Evolutionary conservation across 2,888 invertebrate species (phyloP).

Genomic region (Leptopilina drosophilae): DNA sequence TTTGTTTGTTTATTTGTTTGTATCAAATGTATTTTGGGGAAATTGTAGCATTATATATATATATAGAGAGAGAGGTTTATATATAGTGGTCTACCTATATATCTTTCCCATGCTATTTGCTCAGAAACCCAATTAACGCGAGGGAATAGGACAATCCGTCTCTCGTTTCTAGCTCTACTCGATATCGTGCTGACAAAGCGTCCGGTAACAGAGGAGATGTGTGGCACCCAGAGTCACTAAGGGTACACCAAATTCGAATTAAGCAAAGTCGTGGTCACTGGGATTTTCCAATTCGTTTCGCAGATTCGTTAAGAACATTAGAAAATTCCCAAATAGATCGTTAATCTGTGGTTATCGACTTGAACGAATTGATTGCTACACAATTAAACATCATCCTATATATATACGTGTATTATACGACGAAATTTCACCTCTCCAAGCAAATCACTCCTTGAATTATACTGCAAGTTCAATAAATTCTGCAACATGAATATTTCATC

Average conservation of each 20-base stretch:
- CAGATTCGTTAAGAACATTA: not conserved
- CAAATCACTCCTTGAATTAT: constrained; percentile 5
- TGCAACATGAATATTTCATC: too few relatives aligned
- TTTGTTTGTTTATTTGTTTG: constrained; percentile 7
- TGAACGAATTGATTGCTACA: not conserved
- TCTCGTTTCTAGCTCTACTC: constrained; percentile 46
- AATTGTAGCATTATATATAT: not conserved
- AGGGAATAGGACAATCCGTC: constrained; percentile 54
- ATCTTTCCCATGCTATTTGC: constrained; percentile 51
- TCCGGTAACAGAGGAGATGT: constrained; percentile 44
- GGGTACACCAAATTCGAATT: constrained; percentile 35
- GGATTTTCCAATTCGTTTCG: constrained; percentile 35
- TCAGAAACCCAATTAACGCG: constrained; percentile 54
- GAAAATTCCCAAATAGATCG: constrained; percentile 1
- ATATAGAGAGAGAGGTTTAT: too few relatives aligned
- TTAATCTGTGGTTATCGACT: constrained; percentile 1
- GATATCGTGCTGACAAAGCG: constrained; percentile 54
- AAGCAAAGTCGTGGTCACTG: constrained; percentile 32
- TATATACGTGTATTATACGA: too few relatives aligned
- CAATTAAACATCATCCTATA: not conserved
- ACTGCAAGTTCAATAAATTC: not conserved
- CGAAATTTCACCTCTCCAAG: not conserved
- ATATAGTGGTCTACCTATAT: constrained; percentile 5
- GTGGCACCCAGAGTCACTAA: constrained; percentile 28
- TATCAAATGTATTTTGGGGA: constrained; percentile 14